Base-by-base conservation (phyloP, 1,140 invertebrate species). In the Spodoptera litura region DNA sequence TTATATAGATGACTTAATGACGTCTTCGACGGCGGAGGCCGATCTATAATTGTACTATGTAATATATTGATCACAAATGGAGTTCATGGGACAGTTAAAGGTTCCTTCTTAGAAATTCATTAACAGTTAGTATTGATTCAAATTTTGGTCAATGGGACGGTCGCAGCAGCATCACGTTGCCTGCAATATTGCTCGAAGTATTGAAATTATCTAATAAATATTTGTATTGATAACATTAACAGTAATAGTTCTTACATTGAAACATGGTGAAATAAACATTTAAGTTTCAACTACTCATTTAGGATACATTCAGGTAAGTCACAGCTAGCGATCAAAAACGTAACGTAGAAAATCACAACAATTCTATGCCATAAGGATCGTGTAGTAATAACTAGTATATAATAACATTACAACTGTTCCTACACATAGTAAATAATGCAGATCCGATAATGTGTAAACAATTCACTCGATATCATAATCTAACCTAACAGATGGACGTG, bases 401-500 rank as follows among this genome's bases (percentile, higher is more conserved):
- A 78, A 82, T 84, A 87, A 86, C 81, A 73, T 85, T 82, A 80
- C 84, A 81, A 84, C 84, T 85, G 83, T 89, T 87, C 72, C 81
- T 88, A 85, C 82, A 85, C 81, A 83, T 85, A 88, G 78, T 80
- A 87, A 89, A 87, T 78, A 85, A 84, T 83, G 68, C 71, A 81
- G 78, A 81, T 84, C 71, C 81, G 87, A 85, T 85, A 83, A 86
- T 81, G 86, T 86, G 82, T 85, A 87, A 90, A 88, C 78, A 86
- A 86, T 84, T 83, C 76, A 86, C 83, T 83, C 79, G 61, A 64
- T 82, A 82, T 68, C 58, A 61, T 78, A 74, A 64, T 84, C 88
- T 89, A 90, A 87, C 82, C 89, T 91, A 92, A 90, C 85, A 90
- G 85, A 89, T 75, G 89, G 86, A 85, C 83, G 86, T 84, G 86